Evolutionary conservation across 2,113 vertebrate genomes (phyloP), one percentile per base, ranked within the genome.

Genomic region (Cepphus grylle): DNA sequence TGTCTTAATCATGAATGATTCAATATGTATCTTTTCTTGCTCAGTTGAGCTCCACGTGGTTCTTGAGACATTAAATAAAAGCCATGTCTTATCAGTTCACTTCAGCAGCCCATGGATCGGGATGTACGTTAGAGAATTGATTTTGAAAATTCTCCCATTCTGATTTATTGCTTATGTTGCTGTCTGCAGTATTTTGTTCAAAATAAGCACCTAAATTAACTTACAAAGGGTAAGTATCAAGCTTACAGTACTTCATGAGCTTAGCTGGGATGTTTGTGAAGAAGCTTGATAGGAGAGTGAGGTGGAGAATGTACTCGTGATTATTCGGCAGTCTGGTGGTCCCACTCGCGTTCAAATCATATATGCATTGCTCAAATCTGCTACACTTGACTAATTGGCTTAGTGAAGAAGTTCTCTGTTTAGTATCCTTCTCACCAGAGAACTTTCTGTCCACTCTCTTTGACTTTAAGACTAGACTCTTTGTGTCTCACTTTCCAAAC

Each of bases 31-130:
- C 29, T 26, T 79, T 85, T 58, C 5, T 2, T 82, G 71, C 40
- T 76, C 47, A 82, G 62, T 73, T 95, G 30, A 91, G 40, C 15
- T 94, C n/a, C 18, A 15, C 3, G 5, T 86, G 80, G 30, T 95
- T 93, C 66, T 69, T 92, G 71, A 96, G 83, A 91, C 71, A 66
- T 81, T 82, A 95, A 96, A 95, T 86, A 91, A 94, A 91, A 96
- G 52, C 80, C 56, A 8, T 53, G 29, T 95, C 76, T 88, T 93
- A 78, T 4, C 84, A 89, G 69, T 92, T 97, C 87, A 63, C 66
- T 93, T 96, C 69, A 95, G 70, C 87, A 83, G 76, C 90, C 87
- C 74, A 83, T 8, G 8, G 78, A 82, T 74, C 3, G 22, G 56
- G 82, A 93, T 69, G 29, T 94, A 21, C 62, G 49, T 92, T 95